Evolutionary conservation across 1,140 invertebrate species (phyloP).

Genomic region (Lepidurus packardi): DNA sequence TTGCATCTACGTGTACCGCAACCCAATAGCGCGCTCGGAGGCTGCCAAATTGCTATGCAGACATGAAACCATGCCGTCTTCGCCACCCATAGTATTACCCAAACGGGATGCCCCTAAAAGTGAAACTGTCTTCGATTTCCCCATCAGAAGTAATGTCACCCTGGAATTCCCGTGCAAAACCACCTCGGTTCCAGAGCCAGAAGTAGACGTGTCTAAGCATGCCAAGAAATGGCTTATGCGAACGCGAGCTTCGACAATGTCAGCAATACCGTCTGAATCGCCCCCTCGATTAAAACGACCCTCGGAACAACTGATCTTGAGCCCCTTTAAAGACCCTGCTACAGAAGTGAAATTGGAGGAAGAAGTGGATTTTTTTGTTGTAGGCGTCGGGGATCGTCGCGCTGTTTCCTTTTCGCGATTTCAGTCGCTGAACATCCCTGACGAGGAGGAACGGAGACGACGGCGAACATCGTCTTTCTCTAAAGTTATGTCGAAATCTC

Average conservation of each 20-base stretch:
- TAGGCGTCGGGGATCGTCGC: not conserved
- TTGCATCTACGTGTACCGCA: conserved; percentile 54
- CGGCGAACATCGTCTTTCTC: conserved; percentile 32
- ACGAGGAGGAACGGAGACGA: conserved; percentile 23
- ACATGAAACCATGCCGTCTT: not conserved
- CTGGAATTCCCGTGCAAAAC: not conserved
- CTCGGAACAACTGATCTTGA: not conserved
- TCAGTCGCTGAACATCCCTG: not conserved
- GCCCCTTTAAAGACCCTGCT: not conserved
- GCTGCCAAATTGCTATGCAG: conserved; percentile 23
- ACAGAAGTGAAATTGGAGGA: not conserved
- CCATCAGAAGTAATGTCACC: not conserved
- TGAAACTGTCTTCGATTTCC: not conserved
- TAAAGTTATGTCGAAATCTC: conserved; percentile 27
- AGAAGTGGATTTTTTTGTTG: conserved; percentile 11
- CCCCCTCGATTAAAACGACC: not conserved
- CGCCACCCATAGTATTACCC: not conserved
- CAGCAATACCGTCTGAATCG: not conserved
- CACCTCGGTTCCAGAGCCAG: not conserved
- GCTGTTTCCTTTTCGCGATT: not conserved
- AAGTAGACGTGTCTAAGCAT: not conserved
- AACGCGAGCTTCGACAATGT: conserved; percentile 2
- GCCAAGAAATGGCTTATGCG: conserved; percentile 18
- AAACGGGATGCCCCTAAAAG: not conserved
- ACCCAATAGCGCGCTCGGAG: conserved; percentile 39